Conservation (phyloP, 1,140 invertebrate genomes). For the Aphidius ervi region DNA sequence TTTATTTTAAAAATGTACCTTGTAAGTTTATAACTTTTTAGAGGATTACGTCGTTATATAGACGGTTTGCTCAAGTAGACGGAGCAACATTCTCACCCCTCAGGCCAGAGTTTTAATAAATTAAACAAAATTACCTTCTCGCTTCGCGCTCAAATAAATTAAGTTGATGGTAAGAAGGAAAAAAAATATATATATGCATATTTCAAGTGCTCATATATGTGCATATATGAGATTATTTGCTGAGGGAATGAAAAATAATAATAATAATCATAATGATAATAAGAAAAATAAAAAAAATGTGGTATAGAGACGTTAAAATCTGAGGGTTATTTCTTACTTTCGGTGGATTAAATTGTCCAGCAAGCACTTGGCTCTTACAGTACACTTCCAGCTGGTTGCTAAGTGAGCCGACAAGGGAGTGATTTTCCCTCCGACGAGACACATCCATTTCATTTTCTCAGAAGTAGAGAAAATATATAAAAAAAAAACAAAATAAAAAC, state of each 20-base stretch:
- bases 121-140: slow-evolving; percentile 45
- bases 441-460: slow-evolving; percentile 21
- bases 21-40: slow-evolving; percentile 48
- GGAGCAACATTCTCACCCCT: slow-evolving; percentile 19
- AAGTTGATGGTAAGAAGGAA: slow-evolving; percentile 31
- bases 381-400: background rate
- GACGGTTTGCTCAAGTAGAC: slow-evolving; percentile 9
- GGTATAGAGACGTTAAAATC: slow-evolving; percentile 9
- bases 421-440: slow-evolving; percentile 20
- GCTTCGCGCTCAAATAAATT: slow-evolving; percentile 35
- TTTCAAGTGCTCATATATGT: too few species aligned
- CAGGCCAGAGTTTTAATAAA: slow-evolving; percentile 40
- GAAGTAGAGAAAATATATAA: slow-evolving; percentile 3
- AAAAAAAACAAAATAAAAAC: slow-evolving; percentile 17
- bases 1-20: slow-evolving; percentile 48
- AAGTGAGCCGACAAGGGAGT: slow-evolving; percentile 25
- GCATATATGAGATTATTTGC: too few species aligned
- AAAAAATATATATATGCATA: background rate
- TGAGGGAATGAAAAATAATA: too few species aligned
- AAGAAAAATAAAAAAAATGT: background rate
- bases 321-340: slow-evolving; percentile 6
- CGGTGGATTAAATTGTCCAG: slow-evolving; percentile 22
- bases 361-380: slow-evolving; percentile 1
- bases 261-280: too few species aligned
- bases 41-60: slow-evolving; percentile 42